These are phyloP conservation scores for Drosophila tanythrix DNA, from an alignment of 2,888 invertebrate species.

Conservation along the genomic window DNA sequence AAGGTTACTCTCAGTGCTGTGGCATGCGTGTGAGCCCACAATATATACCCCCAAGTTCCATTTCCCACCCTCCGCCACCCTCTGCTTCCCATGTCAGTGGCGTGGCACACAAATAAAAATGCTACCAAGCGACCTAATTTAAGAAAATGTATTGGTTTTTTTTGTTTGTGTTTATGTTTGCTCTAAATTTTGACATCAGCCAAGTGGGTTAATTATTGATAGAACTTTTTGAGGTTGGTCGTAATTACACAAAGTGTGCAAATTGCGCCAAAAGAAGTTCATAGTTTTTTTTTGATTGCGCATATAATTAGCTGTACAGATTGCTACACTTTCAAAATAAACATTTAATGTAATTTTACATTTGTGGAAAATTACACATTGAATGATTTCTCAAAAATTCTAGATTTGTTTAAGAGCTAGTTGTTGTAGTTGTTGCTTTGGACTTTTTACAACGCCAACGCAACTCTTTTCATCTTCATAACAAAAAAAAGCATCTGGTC, in stretches of 20 bases:
- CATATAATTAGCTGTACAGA: neutral
- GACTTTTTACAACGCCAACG: neutral
- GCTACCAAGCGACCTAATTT: constrained; percentile 48
- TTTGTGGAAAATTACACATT: neutral
- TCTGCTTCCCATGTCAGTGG: constrained; percentile 19
- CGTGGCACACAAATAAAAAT: constrained; percentile 47
- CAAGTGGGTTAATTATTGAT: constrained; percentile 37
- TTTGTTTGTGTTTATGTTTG: constrained; percentile 14
- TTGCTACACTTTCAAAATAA: constrained; percentile 11
- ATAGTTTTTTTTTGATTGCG: neutral
- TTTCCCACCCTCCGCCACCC: neutral
- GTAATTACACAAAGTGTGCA: neutral
- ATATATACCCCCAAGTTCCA: neutral
- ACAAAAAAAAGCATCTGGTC: neutral
- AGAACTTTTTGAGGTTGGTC: constrained; percentile 10
- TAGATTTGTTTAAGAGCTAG: neutral
- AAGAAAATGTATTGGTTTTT: constrained; percentile 7
- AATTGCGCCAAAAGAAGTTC: constrained; percentile 7
- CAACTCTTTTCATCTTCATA: neutral
- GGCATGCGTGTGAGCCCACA: constrained; percentile 41
- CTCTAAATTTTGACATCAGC: constrained; percentile 7
- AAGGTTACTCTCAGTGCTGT: constrained; percentile 54
- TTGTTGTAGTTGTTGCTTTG: neutral
- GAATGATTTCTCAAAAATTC: neutral
- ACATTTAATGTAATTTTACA: neutral